A percentile compares a stretch with the other conserved stretches of the same genome.
Conservation (phyloP, 2,113 vertebrate genomes). For the Mus pahari region DNA sequence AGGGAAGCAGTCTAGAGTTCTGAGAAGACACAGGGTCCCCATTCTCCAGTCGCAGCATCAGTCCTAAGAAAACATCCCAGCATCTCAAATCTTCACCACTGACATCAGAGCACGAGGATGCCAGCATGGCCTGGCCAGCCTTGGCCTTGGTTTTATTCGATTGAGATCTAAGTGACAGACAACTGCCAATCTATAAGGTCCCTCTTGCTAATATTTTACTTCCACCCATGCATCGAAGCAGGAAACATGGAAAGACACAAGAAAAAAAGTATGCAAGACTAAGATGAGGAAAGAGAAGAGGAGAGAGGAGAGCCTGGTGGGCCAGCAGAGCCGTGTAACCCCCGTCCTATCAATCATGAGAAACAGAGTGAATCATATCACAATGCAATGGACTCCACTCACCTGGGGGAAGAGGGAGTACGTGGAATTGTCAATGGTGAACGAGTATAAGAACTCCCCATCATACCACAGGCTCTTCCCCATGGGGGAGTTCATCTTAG, state of each 20-base stretch:
- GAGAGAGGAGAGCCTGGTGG: accelerated
- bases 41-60: neutral
- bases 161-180: neutral
- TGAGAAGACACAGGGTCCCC: constrained; percentile 11
- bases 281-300: neutral
- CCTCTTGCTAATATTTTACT: neutral
- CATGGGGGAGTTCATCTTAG: constrained; percentile 94
- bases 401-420: constrained; percentile 95
- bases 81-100: neutral
- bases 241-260: neutral
- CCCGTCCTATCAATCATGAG: neutral
- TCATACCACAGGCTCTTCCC: constrained; percentile 98
- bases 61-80: constrained; percentile 18
- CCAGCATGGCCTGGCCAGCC: neutral
- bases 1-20: neutral
- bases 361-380: neutral
- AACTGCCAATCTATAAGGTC: neutral
- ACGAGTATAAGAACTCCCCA: constrained; percentile 94
- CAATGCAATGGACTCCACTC: constrained; percentile 49
- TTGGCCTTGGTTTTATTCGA: neutral
- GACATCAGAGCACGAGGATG: neutral
- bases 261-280: neutral
- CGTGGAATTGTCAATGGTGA: constrained; percentile 95
- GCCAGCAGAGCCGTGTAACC: neutral
- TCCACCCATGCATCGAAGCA: neutral